These are phyloP conservation scores for Clamator glandarius DNA, from an alignment of 2,797 vertebrate species.

Conservation along the genomic window DNA sequence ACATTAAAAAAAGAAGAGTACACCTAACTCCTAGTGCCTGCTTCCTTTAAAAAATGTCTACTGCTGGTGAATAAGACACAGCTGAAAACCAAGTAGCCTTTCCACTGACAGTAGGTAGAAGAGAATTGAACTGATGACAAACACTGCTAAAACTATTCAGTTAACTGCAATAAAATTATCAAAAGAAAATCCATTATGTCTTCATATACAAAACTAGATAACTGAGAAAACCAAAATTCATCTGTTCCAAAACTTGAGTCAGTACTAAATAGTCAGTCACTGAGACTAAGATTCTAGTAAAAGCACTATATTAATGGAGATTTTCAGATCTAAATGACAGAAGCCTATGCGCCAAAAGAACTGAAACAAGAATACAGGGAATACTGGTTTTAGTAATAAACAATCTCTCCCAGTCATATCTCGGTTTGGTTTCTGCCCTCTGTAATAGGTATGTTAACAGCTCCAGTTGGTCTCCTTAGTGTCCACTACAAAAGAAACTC, in stretches of 20 bases:
- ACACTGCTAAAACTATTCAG: background rate
- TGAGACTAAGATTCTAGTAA: background rate
- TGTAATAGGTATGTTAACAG: background rate
- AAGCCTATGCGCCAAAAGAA: background rate
- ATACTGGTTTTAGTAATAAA: background rate
- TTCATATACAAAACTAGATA: background rate
- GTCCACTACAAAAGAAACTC: background rate
- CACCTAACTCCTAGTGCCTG: background rate
- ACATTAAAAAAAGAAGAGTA: background rate
- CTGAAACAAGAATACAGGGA: background rate
- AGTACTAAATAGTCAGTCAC: background rate
- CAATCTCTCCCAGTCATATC: background rate
- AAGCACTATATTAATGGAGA: background rate
- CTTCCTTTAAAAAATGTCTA: background rate
- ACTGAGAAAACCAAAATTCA: background rate
- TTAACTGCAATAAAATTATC: background rate
- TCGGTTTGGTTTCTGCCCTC: background rate
- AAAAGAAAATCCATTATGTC: background rate
- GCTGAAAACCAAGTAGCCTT: background rate
- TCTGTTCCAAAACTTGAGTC: background rate
- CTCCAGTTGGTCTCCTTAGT: background rate
- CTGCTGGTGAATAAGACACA: background rate
- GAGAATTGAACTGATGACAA: background rate
- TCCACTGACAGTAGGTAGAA: background rate
- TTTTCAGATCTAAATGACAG: background rate